A percentile compares a stretch with the other conserved stretches of the same genome.
These are phyloP conservation scores for Mus caroli DNA, from an alignment of 2,797 vertebrate genomes.

Conservation along the genomic window DNA sequence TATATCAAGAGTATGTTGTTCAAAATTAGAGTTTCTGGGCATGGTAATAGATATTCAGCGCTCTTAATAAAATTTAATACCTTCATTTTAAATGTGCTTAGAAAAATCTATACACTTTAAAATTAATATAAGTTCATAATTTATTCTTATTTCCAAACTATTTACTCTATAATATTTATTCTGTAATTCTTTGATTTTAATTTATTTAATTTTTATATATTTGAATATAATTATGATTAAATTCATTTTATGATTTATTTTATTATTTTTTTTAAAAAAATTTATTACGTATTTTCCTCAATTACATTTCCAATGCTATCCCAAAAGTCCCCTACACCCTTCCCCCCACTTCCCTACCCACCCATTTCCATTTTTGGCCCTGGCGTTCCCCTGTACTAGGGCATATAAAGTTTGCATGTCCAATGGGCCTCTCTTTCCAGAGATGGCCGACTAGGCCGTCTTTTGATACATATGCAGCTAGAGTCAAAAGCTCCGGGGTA, in stretches of 20 bases:
- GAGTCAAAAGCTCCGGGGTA: no score
- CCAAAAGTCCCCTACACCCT: no score
- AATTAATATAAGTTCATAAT: neutral
- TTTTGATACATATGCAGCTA: no score
- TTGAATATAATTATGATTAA: neutral
- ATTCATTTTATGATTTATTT: neutral
- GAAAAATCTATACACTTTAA: neutral
- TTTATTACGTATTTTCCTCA: no score
- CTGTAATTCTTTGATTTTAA: neutral
- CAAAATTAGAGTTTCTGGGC: neutral
- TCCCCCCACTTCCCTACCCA: no score
- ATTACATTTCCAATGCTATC: no score
- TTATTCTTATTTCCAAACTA: neutral
- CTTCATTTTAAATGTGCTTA: neutral
- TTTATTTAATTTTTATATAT: neutral
- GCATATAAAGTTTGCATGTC: no score
- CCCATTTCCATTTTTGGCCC: no score
- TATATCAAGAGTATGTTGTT: neutral
- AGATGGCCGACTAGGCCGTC: no score
- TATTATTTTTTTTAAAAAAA: no score
- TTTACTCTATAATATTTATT: neutral
- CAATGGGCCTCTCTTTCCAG: no score
- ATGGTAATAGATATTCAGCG: neutral
- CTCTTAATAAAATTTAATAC: neutral
- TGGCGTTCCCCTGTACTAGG: no score